Conservation (phyloP, 2,113 vertebrate genomes). For the Albula goreensis region DNA sequence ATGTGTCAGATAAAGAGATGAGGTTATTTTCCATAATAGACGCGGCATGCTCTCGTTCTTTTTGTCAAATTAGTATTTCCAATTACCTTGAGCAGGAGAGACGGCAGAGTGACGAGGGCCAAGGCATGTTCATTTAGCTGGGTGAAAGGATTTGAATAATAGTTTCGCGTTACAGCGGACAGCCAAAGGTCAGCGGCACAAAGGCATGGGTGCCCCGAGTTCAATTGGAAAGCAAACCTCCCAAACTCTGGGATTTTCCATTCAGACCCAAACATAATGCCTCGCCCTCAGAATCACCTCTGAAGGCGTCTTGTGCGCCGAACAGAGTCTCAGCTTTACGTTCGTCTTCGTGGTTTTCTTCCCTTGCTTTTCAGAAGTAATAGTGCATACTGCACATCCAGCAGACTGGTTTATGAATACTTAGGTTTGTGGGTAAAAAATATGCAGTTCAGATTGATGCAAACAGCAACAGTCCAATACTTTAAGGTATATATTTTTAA, state of each 20-base stretch:
- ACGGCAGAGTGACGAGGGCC: conserved; percentile 50
- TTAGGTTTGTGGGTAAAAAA: no score
- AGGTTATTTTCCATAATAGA: conserved; percentile 60
- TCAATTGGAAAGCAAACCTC: not conserved
- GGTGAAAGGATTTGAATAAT: conserved; percentile 26
- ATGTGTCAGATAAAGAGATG: conserved; percentile 59
- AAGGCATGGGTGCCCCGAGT: no score
- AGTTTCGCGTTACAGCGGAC: conserved; percentile 1
- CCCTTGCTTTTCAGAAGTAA: not conserved
- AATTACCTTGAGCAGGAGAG: conserved; percentile 49
- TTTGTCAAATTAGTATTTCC: conserved; percentile 54
- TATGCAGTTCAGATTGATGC: not conserved
- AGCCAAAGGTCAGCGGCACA: conserved; percentile 8
- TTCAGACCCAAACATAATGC: not conserved
- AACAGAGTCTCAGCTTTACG: not conserved
- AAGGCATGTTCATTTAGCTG: conserved; percentile 48
- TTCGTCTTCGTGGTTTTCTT: not conserved
- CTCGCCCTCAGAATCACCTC: not conserved
- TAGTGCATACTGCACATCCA: not conserved
- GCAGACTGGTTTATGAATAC: no score
- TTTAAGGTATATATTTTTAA: not conserved
- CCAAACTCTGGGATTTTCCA: not conserved
- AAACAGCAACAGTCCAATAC: not conserved
- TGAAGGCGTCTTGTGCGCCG: not conserved
- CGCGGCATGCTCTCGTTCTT: conserved; percentile 49